Base-by-base conservation (phyloP, 2,797 vertebrate genomes). In the Heliangelus exortis region DNA sequence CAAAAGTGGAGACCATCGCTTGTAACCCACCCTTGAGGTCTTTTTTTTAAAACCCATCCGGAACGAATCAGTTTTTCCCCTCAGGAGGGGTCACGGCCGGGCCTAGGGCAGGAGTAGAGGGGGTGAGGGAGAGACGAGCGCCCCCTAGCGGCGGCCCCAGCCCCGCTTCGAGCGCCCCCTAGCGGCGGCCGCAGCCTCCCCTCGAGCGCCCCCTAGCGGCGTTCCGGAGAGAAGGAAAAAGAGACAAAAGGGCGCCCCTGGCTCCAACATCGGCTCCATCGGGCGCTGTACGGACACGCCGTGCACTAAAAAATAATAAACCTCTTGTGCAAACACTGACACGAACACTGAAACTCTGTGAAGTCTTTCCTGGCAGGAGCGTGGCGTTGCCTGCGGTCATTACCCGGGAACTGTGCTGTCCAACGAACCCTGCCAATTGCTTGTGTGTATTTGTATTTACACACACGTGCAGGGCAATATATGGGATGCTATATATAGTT, bases 1-100 rank as follows among this genome's bases (percentile, higher is more conserved):
- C 19, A 3, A 18, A 13, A 3, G 57, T 0, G 18, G 23, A 16
- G 69, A n/a, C 29, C 47, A 2, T 0, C 22, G 10, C 36, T 2
- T 0, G 0, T 0, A 3, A 0, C 0, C 8, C 59, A 4, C 0
- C 8, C 54, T 45, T 26, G 48, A 1, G 3, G 18, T 2, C 10
- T 15, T 17, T 7, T 2, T 41, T 2, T 41, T 2, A 1, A 8
- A 13, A 3, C 26, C 18, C 50, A 2, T 3, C 13, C 51, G 3
- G 28, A 2, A 1, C 3, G n/a, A 13, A 6, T 1, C 1, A 28
- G 33, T 14, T 7, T 15, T 20, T 29, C 25, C 28, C 50, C 50
- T 28, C 25, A 28, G 50, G 4, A 51, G 13, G 25, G 15, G 50
- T 8, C 25, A 48, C 47, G 22, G 12, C 22, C 21, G 5, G 47